Base-by-base conservation (phyloP, 2,888 invertebrate genomes). In the Harpalus rubripes region DNA sequence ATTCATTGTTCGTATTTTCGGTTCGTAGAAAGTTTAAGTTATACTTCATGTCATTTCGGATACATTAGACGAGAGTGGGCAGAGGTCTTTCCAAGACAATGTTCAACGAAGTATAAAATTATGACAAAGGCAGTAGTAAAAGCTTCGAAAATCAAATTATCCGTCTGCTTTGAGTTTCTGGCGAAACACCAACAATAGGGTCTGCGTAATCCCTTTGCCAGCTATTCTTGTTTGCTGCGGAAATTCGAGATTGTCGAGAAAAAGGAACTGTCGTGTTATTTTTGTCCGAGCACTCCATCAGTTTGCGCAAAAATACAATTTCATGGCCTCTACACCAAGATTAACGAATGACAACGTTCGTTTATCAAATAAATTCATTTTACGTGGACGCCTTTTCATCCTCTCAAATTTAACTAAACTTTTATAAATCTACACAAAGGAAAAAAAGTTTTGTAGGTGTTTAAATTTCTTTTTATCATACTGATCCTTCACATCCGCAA, bases 141-240 rank as follows among this genome's bases (percentile, higher is more conserved):
- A 78, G 76, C 76, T 78, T 78, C 76, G 18, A 78, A 78, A 78
- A 78, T 78, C 58, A 78, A 78, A 78, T 78, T 58, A 78, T 78
- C 56, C 58, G 26, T 26, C 22, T 56, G 76, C 76, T 78, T 78
- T 58, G 76, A 52, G 52, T 22, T 52, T 52, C 74, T 52, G 74
- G 22, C 52, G 74, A 58, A 78, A 78, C 26, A 58, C 18, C 58
- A 78, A 78, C 58, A 78, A 78, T 78, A 78, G 76, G 74, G 65
- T 15, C 65, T 12, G 15, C 65, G 65, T 65, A 65, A 65, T 65
- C 65, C 65, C 65, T 65, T 65, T 65, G 65, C 65, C 18, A 65
- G 65, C 65, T 32, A 65, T 26, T 32, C 65, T 32, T 65, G 65
- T 65, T 59, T 65, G 26, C 61, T 61, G 61, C 61, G 61, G 61